Evolutionary conservation across 1,140 invertebrate genomes (phyloP).

Genomic region (Caenorhabditis remanei): DNA sequence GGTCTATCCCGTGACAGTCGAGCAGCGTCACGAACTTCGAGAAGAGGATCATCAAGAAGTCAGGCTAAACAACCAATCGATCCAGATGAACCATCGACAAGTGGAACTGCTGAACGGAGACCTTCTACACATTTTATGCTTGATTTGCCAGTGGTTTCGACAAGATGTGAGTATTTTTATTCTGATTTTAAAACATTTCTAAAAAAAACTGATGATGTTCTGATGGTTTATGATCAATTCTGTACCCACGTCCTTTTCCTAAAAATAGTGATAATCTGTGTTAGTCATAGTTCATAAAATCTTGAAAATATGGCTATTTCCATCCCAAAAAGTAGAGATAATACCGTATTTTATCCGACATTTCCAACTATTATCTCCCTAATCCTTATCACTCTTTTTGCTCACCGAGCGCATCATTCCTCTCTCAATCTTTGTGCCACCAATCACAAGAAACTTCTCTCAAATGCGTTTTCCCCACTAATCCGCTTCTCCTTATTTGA

Average conservation of each 20-base stretch:
- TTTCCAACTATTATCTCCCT: not conserved
- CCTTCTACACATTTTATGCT: constrained; percentile 11
- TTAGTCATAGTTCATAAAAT: not conserved
- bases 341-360: constrained; percentile 11
- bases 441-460: not conserved
- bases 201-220: not conserved
- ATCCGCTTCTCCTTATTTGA: not conserved
- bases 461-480: not conserved
- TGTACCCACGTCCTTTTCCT: not conserved
- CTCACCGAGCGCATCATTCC: constrained; percentile 13
- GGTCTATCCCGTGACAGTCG: constrained; percentile 24
- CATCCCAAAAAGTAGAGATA: not conserved
- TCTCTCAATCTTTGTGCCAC: constrained; percentile 7
- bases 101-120: constrained; percentile 2
- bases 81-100: constrained; percentile 40
- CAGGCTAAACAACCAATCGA: not conserved
- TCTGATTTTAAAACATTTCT: not conserved
- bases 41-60: constrained; percentile 11
- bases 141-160: constrained; percentile 32
- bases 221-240: constrained; percentile 24
- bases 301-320: not conserved
- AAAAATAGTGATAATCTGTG: not conserved
- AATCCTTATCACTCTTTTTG: constrained; percentile 6
- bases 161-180: constrained; percentile 9
- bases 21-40: not conserved